phyloP scores from a whole-genome alignment of 2,113 vertebrate species.

The Atractosteus spatula region DNA sequence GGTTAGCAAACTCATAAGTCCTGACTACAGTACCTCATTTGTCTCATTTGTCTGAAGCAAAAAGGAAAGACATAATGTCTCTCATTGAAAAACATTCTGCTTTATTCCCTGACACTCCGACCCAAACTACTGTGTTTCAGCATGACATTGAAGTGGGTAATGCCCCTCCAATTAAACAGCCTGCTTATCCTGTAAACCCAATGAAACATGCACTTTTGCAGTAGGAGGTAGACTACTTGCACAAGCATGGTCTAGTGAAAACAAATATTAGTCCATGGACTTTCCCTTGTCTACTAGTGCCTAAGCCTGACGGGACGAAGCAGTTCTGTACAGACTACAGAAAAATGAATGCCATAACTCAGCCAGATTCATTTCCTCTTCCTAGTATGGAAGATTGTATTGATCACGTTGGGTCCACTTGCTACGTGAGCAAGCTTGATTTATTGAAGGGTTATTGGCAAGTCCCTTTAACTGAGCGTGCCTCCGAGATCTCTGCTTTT shows the following conservation, averaged over 20 bases:
- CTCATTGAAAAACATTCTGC: no score
- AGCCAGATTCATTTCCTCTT: conserved; percentile 13
- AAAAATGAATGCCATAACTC: neutral
- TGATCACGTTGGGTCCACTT: no score
- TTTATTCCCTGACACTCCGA: neutral
- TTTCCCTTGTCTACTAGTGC: conserved; percentile 1
- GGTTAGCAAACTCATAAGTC: no score
- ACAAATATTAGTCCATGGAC: conserved; percentile 5
- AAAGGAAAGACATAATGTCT: no score
- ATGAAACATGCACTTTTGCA: neutral
- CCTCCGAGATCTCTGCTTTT: conserved; percentile 11
- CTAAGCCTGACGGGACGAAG: neutral
- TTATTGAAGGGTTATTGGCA: conserved; percentile 14
- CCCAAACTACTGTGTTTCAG: neutral
- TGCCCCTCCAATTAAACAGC: conserved; percentile 14
- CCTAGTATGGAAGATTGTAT: neutral
- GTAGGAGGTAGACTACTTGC: conserved; percentile 18
- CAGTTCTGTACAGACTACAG: conserved; percentile 7
- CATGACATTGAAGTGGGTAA: conserved; percentile 6
- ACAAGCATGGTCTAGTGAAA: neutral
- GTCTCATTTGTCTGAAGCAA: no score
- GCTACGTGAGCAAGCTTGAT: neutral
- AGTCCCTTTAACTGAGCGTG: neutral
- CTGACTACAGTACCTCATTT: no score
- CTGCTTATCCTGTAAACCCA: conserved; percentile 16